Percentiles rank a stretch among this genome's conserved stretches.
These are phyloP conservation scores for Acipenser transmontanus DNA, from an alignment of 2,797 vertebrate genomes.

Conservation along the genomic window DNA sequence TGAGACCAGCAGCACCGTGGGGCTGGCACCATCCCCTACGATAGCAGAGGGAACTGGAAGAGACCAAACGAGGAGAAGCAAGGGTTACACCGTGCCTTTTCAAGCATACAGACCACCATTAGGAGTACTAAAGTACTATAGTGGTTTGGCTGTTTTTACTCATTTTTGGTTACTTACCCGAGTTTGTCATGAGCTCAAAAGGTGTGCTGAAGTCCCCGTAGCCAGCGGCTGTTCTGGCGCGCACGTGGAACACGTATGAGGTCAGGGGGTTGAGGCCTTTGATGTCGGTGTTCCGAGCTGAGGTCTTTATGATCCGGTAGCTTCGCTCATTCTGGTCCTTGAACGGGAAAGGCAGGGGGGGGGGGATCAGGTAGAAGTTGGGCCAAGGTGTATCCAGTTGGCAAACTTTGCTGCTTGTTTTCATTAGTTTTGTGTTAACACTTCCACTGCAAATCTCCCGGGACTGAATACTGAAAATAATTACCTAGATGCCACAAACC, in stretches of 20 bases:
- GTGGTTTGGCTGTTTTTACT: neutral
- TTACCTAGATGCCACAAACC: neutral
- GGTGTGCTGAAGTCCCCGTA: constrained; percentile 93
- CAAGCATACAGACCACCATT: constrained; percentile 18
- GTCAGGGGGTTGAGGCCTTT: constrained; percentile 89
- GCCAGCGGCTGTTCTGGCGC: constrained; percentile 87
- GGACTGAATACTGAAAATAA: too few relatives aligned
- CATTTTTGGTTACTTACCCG: constrained; percentile 60
- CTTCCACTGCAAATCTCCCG: too few relatives aligned
- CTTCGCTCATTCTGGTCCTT: constrained; percentile 93
- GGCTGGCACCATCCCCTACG: constrained; percentile 90
- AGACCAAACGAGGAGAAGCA: neutral
- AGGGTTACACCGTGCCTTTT: constrained; percentile 4
- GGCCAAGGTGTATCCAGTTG: too few relatives aligned
- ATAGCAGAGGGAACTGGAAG: constrained; percentile 83
- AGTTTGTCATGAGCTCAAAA: constrained; percentile 93
- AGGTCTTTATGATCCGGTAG: constrained; percentile 90
- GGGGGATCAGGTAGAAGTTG: neutral
- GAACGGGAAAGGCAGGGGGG: neutral
- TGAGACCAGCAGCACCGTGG: constrained; percentile 85
- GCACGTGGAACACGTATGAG: constrained; percentile 90
- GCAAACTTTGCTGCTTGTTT: too few relatives aligned
- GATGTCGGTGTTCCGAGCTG: constrained; percentile 82
- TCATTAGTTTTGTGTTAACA: too few relatives aligned
- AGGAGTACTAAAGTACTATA: neutral